phyloP scores from a whole-genome alignment of 2,888 invertebrate genomes.

The Sinohyriopsis cumingii region DNA sequence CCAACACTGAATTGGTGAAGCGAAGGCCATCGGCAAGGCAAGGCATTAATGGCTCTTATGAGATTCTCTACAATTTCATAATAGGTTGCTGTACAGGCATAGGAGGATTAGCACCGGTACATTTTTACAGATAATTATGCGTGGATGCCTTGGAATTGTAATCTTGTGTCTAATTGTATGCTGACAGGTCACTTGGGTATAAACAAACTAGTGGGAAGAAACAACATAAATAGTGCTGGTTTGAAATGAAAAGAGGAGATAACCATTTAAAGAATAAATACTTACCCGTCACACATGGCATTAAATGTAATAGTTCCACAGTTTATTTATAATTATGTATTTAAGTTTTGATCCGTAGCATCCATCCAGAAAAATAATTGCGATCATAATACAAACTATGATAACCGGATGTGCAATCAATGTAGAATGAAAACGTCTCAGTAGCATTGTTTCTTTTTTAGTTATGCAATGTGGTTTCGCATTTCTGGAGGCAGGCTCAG shows the following conservation, averaged over 20 bases:
- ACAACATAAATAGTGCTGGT: slow-evolving; percentile 22
- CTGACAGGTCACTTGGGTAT: slow-evolving; percentile 17
- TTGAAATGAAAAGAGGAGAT: slow-evolving; percentile 1
- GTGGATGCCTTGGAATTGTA: slow-evolving; percentile 1
- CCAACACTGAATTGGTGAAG: neutral
- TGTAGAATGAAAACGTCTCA: no score
- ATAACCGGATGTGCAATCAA: no score
- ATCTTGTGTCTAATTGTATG: slow-evolving; percentile 10
- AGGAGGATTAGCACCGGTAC: slow-evolving; percentile 8
- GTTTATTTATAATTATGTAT: no score
- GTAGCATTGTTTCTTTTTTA: slow-evolving; percentile 41
- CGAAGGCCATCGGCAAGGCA: slow-evolving; percentile 1
- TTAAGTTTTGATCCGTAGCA: no score
- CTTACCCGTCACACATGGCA: no score
- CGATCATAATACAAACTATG: no score
- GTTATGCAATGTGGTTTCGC: slow-evolving; percentile 76
- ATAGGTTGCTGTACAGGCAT: slow-evolving; percentile 5
- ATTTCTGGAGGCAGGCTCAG: slow-evolving; percentile 74
- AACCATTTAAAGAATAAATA: no score
- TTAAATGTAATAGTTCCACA: no score
- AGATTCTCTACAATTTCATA: neutral
- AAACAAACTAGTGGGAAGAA: slow-evolving; percentile 16
- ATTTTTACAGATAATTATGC: slow-evolving; percentile 7
- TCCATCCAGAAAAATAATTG: no score
- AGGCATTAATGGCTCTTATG: slow-evolving; percentile 19